Evolutionary conservation across 1,140 invertebrate genomes (phyloP).

Genomic region (Drosophila elegans): DNA sequence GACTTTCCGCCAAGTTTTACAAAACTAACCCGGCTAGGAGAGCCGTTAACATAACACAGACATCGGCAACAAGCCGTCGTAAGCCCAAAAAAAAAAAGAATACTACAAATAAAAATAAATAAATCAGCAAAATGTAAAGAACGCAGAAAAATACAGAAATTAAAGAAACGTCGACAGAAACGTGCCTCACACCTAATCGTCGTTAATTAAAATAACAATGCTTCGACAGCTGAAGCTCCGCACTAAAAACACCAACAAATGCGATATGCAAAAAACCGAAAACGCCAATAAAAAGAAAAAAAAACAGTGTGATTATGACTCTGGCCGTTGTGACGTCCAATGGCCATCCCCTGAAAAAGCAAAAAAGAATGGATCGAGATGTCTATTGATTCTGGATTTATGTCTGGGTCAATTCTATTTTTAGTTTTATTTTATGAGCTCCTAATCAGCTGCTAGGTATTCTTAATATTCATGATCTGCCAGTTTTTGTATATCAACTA

Average conservation of each 20-base stretch:
- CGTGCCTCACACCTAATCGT: conserved; percentile 64
- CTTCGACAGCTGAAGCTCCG: conserved; percentile 25
- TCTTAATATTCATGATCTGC: background rate
- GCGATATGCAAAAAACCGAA: conserved; percentile 32
- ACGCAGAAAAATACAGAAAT: conserved; percentile 27
- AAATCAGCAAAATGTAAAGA: background rate
- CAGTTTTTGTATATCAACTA: background rate
- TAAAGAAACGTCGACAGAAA: conserved; percentile 52
- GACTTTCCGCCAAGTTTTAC: conserved; percentile 20
- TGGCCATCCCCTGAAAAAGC: conserved; percentile 26
- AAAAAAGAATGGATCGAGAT: conserved; percentile 13
- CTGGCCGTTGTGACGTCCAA: conserved; percentile 25
- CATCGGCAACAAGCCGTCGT: background rate
- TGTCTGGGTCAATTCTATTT: conserved; percentile 41
- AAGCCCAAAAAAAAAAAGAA: conserved; percentile 15
- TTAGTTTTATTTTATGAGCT: background rate
- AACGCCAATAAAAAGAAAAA: conserved; percentile 4
- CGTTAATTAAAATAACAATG: conserved; percentile 68
- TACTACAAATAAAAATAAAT: background rate
- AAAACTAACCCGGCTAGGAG: conserved; percentile 15
- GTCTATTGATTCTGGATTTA: background rate
- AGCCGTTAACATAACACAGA: conserved; percentile 27
- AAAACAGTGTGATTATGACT: conserved; percentile 20
- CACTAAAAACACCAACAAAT: conserved; percentile 25
- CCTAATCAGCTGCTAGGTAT: background rate